Conservation (phyloP, 2,888 invertebrate species). For the Eustalomyia histrio region DNA sequence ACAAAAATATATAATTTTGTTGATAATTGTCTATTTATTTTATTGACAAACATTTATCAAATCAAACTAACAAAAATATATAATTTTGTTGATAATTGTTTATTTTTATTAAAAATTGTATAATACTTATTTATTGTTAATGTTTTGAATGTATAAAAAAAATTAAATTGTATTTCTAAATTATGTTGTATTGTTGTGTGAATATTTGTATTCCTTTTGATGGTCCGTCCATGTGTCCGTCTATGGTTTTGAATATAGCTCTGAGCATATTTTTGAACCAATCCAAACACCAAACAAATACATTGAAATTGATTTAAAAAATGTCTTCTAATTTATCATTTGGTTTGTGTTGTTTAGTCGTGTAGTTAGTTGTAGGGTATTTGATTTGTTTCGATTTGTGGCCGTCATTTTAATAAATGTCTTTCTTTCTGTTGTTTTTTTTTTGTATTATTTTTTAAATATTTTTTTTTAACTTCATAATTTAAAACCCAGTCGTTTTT, state of each 20-base stretch:
- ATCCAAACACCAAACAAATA: slow-evolving; percentile 37
- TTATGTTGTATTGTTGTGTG: slow-evolving; percentile 60
- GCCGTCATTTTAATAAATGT: slow-evolving; percentile 59
- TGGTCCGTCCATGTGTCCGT: slow-evolving; percentile 8
- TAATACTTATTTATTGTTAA: slow-evolving; percentile 14
- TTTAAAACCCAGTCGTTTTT: neutral
- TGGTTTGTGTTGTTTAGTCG: neutral
- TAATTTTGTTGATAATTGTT: no score
- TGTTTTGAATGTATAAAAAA: slow-evolving; percentile 34
- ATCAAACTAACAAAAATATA: neutral
- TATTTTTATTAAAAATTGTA: no score
- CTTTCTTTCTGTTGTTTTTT: slow-evolving; percentile 39
- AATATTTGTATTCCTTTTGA: slow-evolving; percentile 19
- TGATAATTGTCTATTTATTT: neutral
- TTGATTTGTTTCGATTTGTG: slow-evolving; percentile 61
- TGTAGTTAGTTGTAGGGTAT: slow-evolving; percentile 46
- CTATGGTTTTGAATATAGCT: slow-evolving; percentile 2
- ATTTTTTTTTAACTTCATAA: slow-evolving; percentile 4
- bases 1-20: no score
- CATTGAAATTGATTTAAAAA: slow-evolving; percentile 58
- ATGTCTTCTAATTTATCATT: slow-evolving; percentile 64
- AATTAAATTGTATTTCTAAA: slow-evolving; percentile 54
- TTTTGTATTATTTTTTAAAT: neutral
- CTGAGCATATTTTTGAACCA: slow-evolving; percentile 20
- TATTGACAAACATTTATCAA: slow-evolving; percentile 62